Evolutionary conservation across 1,140 invertebrate genomes (phyloP).

Genomic region (Sycophaga agraensis): DNA sequence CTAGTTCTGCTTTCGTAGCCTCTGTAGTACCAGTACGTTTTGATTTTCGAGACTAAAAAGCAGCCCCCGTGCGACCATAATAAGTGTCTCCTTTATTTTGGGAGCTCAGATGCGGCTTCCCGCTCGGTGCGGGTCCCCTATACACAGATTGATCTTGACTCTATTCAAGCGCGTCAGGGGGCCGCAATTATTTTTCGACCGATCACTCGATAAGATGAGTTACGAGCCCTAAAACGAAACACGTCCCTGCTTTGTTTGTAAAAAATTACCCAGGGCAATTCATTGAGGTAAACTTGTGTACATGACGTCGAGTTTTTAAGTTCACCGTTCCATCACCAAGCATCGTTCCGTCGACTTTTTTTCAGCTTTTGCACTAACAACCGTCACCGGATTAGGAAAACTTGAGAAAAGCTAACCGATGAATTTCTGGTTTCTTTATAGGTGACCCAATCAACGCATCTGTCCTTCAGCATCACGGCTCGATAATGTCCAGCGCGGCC

Average conservation of each 20-base stretch:
- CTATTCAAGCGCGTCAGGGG: neutral
- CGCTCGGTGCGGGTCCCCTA: neutral
- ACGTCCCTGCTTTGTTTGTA: neutral
- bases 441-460: conserved; percentile 57
- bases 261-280: neutral
- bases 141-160: neutral
- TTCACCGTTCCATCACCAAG: conserved; percentile 46
- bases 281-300: neutral
- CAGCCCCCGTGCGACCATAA: too few relatives aligned
- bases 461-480: conserved; percentile 59
- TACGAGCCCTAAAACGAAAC: neutral
- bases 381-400: neutral
- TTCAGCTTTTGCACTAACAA: conserved; percentile 55
- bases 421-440: conserved; percentile 6
- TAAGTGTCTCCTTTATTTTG: too few relatives aligned
- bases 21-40: conserved; percentile 49
- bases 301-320: too few relatives aligned
- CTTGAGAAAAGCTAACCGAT: neutral
- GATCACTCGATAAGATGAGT: neutral
- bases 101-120: too few relatives aligned
- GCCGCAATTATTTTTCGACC: neutral
- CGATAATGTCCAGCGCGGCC: conserved; percentile 70
- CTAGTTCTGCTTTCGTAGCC: too few relatives aligned
- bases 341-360: conserved; percentile 42
- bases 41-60: neutral